phyloP scores from a whole-genome alignment of 2,797 vertebrate genomes.

The Manis crassicaudata region DNA sequence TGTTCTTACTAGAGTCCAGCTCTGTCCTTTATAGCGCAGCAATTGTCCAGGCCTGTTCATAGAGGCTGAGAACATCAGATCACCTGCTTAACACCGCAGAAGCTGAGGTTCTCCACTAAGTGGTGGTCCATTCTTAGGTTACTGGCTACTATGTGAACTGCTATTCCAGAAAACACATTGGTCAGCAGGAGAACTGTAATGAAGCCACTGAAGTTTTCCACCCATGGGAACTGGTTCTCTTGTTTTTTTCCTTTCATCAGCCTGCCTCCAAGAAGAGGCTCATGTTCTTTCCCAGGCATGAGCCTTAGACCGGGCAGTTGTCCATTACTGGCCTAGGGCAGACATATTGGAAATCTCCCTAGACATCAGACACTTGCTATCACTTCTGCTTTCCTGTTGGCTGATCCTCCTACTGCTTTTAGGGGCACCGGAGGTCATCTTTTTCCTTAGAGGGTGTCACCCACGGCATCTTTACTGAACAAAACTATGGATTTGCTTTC shows the following conservation, averaged over 20 bases:
- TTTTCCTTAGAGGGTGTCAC: constrained; percentile 15
- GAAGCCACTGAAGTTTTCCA: constrained; percentile 71
- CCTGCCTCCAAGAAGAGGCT: constrained; percentile 57
- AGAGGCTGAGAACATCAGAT: constrained; percentile 26
- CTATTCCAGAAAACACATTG: constrained; percentile 61
- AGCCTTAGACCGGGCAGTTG: constrained; percentile 28
- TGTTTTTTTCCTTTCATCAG: constrained; percentile 26
- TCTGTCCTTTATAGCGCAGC: constrained; percentile 12
- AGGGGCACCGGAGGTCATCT: constrained; percentile 60
- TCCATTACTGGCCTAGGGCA: constrained; percentile 52
- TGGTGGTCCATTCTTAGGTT: constrained; percentile 3
- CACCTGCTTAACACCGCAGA: background rate
- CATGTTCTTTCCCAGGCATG: constrained; percentile 63
- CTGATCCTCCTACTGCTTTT: constrained; percentile 41
- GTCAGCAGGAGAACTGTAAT: constrained; percentile 52
- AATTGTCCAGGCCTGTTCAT: constrained; percentile 20
- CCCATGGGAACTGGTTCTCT: background rate
- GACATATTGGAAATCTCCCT: constrained; percentile 66
- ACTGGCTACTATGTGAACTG: constrained; percentile 28
- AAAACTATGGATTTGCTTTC: background rate
- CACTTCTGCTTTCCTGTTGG: constrained; percentile 33
- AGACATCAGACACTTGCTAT: constrained; percentile 63
- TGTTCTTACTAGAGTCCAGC: constrained; percentile 58
- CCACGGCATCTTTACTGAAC: background rate
- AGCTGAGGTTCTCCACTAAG: background rate